Evolutionary conservation across 2,888 invertebrate genomes (phyloP).

Genomic region (Hydropsyche betteni): DNA sequence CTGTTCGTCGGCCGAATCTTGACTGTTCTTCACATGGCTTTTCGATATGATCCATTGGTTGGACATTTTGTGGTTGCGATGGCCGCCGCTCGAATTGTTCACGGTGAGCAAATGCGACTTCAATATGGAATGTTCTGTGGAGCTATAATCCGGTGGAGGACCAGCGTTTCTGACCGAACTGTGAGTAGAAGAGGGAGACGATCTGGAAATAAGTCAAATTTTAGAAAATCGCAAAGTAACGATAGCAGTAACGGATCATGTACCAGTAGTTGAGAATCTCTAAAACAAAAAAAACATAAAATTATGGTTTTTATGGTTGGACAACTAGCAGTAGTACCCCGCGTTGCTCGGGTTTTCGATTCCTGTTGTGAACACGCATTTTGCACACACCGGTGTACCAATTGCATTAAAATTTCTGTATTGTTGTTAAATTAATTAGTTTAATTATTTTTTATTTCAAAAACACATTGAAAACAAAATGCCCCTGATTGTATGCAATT

Average conservation of each 20-base stretch:
- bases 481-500: too few relatives aligned
- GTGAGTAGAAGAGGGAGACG: conserved; percentile 58
- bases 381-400: too few relatives aligned
- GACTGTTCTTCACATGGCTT: conserved; percentile 56
- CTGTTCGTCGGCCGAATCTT: conserved; percentile 60
- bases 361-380: too few relatives aligned
- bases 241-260: background rate
- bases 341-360: too few relatives aligned
- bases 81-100: conserved; percentile 53
- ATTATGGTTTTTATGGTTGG: too few relatives aligned
- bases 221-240: background rate
- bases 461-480: too few relatives aligned
- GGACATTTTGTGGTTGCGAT: conserved; percentile 56
- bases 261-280: too few relatives aligned
- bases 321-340: too few relatives aligned
- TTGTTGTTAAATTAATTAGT: too few relatives aligned
- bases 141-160: conserved; percentile 58
- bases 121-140: conserved; percentile 62
- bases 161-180: conserved; percentile 53
- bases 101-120: conserved; percentile 60
- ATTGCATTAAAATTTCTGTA: too few relatives aligned
- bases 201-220: conserved; percentile 33
- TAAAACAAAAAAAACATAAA: too few relatives aligned
- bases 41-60: conserved; percentile 65
- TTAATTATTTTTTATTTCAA: too few relatives aligned